A percentile compares a stretch with the other conserved stretches of the same genome.
Conservation (phyloP, 2,888 invertebrate genomes). For the Leucania comma region DNA sequence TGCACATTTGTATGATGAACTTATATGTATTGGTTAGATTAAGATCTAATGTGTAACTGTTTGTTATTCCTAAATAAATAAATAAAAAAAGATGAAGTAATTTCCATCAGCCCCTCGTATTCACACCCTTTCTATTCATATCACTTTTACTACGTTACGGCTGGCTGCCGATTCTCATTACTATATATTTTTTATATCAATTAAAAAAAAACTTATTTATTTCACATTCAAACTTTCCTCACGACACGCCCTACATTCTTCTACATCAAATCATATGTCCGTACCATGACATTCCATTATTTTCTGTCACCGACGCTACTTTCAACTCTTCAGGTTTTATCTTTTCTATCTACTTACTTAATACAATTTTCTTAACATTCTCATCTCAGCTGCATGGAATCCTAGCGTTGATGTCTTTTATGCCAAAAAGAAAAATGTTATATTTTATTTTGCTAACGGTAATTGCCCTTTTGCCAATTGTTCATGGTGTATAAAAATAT, state of each 20-base stretch:
- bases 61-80: too few species aligned
- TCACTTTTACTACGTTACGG: neutral
- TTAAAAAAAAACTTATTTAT: too few species aligned
- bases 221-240: conserved; percentile 9
- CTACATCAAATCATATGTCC: conserved; percentile 9
- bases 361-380: neutral
- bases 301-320: neutral
- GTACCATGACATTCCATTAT: neutral
- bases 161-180: neutral
- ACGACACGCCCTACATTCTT: conserved; percentile 4
- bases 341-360: neutral
- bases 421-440: neutral
- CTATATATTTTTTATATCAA: too few species aligned
- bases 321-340: neutral
- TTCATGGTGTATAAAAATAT: conserved; percentile 10
- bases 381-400: neutral
- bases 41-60: too few species aligned
- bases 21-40: too few species aligned
- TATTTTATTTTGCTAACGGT: conserved; percentile 3
- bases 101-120: neutral
- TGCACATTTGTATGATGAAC: too few species aligned
- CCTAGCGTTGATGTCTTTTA: neutral
- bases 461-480: conserved; percentile 5
- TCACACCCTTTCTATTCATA: neutral
- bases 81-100: too few species aligned